Evolutionary conservation across 2,888 invertebrate species (phyloP), one percentile per base, ranked within the genome.

Genomic region (Aporophyla lueneburgensis): DNA sequence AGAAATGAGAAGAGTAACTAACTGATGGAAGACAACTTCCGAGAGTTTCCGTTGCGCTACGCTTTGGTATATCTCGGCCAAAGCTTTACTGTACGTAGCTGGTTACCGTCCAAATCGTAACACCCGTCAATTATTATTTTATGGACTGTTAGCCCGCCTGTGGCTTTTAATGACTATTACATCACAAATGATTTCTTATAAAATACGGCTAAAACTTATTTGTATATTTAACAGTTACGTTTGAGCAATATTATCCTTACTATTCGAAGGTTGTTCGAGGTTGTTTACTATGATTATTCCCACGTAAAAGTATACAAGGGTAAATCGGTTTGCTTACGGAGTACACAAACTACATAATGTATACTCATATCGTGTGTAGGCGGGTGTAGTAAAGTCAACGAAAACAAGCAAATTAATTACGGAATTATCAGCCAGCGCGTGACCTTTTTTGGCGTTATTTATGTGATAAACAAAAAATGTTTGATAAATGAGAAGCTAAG

Each of bases 271-370:
- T 53, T 66, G 54, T 27, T 63, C 51, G 62, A 56, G 49, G 27
- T 14, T 61, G 65, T 69, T 79, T 74, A 80, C 74, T 65, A 81
- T 56, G 33, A 59, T 59, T 51, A 84, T 71, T 69, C 76, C 85
- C n/a, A 82, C 81, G 75, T 69, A 24, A 59, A 68, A 80, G 24
- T 56, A 70, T 70, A 80, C 65, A 61, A 79, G 84, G 68, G 80
- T 84, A 80, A 67, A 67, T 67, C 27, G 40, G 61, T 74, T 70
- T 71, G 49, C 69, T 84, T 53, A 66, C 59, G 59, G 58, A 70
- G 49, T 53, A 73, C 40, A 62, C 59, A 56, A 73, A 73, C 46
- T 59, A 51, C 49, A 19, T 46, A 46, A 46, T 51, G 21, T 33
- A 67, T 40, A 66, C 21, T 56, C 56, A 59, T 62, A 75, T 24